These are phyloP conservation scores for Brienomyrus brachyistius DNA, from an alignment of 2,113 vertebrate genomes.

Conservation along the genomic window DNA sequence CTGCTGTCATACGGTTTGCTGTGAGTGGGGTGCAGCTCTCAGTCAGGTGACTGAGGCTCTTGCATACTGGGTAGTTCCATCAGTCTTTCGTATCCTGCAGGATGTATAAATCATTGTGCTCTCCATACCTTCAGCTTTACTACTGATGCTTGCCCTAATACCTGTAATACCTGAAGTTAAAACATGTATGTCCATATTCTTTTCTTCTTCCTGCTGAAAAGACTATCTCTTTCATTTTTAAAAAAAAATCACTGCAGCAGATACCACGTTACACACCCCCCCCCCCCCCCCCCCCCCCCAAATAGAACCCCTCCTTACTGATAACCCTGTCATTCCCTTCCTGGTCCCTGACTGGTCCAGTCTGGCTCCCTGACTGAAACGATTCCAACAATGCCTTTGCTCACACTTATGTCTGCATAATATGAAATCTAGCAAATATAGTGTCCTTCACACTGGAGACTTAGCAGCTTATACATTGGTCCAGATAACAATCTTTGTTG, in stretches of 20 bases:
- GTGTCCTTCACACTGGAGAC: not conserved
- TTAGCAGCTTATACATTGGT: not conserved
- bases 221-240: not conserved
- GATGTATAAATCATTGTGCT: not conserved
- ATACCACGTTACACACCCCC: not conserved
- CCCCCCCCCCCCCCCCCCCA: not conserved
- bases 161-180: not conserved
- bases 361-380: not conserved
- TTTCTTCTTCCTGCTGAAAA: not conserved
- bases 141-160: not conserved
- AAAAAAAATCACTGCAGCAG: not conserved
- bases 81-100: not conserved
- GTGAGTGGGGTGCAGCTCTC: not conserved
- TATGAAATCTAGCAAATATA: not conserved
- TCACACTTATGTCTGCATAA: not conserved
- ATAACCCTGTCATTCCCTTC: not conserved
- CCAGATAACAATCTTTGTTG: constrained; percentile 6
- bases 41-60: not conserved
- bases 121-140: not conserved
- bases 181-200: not conserved
- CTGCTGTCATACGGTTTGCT: not conserved
- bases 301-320: not conserved
- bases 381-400: not conserved
- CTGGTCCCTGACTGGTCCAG: not conserved
- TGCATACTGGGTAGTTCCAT: not conserved